A percentile compares a stretch with the other conserved stretches of the same genome.
These are phyloP conservation scores for Lymantria dispar DNA, from an alignment of 2,888 invertebrate species.

Conservation along the genomic window DNA sequence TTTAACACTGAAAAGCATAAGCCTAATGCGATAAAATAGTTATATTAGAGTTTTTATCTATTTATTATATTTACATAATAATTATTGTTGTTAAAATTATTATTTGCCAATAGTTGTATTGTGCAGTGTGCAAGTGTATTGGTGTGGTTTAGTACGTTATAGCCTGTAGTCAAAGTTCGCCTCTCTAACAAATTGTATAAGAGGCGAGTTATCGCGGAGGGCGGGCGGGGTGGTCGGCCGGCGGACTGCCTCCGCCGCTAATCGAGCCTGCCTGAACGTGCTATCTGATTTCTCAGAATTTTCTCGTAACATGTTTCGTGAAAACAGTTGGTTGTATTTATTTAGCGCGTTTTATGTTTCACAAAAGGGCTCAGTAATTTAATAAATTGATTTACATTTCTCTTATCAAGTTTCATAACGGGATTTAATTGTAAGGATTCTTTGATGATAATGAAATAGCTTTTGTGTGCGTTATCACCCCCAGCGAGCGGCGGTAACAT, in stretches of 20 bases:
- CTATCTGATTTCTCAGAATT: slow-evolving; percentile 57
- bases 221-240: neutral
- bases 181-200: slow-evolving; percentile 37
- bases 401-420: neutral
- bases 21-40: no score
- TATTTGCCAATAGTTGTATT: no score
- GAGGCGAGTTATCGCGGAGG: slow-evolving; percentile 30
- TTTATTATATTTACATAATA: no score
- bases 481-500: no score
- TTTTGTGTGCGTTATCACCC: neutral
- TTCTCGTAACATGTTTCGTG: slow-evolving; percentile 30
- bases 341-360: slow-evolving; percentile 14
- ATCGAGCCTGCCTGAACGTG: slow-evolving; percentile 42
- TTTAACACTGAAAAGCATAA: no score
- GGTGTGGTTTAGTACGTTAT: no score
- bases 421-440: neutral
- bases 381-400: neutral
- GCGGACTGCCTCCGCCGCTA: slow-evolving; percentile 19
- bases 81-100: no score
- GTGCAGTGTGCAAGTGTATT: no score
- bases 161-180: no score
- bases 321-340: slow-evolving; percentile 13
- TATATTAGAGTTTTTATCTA: no score
- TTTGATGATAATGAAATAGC: neutral
- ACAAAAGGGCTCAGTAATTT: slow-evolving; percentile 1